phyloP scores from a whole-genome alignment of 2,113 vertebrate genomes.

The Nettapus auritus region DNA sequence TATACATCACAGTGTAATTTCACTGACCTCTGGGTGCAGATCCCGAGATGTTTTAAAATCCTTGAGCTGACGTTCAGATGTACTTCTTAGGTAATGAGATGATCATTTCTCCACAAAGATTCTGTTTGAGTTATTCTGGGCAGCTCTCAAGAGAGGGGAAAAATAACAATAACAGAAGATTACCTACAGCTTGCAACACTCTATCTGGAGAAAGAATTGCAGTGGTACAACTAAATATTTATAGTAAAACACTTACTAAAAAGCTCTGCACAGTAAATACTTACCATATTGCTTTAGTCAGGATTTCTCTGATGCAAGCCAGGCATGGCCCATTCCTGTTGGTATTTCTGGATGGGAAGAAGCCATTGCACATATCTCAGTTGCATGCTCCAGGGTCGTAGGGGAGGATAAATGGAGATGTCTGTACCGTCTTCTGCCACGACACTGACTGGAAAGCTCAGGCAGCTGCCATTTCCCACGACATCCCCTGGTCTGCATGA shows the following conservation, averaged over 20 bases:
- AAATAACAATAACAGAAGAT: background rate
- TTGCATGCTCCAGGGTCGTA: background rate
- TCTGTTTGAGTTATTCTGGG: background rate
- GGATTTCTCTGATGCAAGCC: background rate
- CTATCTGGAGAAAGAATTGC: background rate
- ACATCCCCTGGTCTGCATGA: background rate
- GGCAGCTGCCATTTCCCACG: background rate
- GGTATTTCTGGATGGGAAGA: background rate
- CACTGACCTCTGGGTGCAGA: background rate
- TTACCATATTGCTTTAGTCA: background rate
- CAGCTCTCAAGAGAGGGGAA: background rate
- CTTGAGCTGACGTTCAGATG: background rate
- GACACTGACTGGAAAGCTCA: background rate
- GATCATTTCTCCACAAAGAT: background rate
- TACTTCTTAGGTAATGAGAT: background rate
- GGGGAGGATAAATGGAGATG: background rate
- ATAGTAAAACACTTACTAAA: background rate
- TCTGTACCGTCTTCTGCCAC: background rate
- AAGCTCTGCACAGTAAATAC: constrained; percentile 11
- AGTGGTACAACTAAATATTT: constrained; percentile 16
- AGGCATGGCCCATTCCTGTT: background rate
- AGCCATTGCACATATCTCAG: background rate
- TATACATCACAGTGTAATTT: background rate
- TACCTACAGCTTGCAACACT: background rate
- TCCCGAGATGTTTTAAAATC: background rate